A percentile compares a stretch with the other conserved stretches of the same genome.
Conservation (phyloP, 1,140 invertebrate species). For the Cydia splendana region DNA sequence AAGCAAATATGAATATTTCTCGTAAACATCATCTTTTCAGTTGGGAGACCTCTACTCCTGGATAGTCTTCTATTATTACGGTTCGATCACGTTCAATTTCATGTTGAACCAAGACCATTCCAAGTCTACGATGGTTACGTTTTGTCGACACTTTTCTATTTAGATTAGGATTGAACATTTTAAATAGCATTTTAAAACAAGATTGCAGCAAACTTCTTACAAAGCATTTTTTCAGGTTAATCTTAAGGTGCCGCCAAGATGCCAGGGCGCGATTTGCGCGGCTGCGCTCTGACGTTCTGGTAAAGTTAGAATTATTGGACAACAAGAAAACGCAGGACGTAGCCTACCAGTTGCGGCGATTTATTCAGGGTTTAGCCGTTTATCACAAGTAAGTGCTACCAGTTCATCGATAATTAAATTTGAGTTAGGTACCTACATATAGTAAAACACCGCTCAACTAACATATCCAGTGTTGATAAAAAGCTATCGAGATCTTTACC, state of each 20-base stretch:
- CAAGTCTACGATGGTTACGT: background rate
- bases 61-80: no score
- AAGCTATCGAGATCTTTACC: no score
- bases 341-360: conserved; percentile 64
- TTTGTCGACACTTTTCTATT: background rate
- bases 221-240: conserved; percentile 81
- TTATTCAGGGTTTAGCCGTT: conserved; percentile 83
- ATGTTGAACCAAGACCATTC: no score
- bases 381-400: conserved; percentile 81
- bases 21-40: no score
- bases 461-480: background rate
- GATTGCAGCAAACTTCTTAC: background rate
- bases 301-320: conserved; percentile 97
- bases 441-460: background rate
- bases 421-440: no score
- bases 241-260: conserved; percentile 96
- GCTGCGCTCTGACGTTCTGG: conserved; percentile 95
- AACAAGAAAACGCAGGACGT: conserved; percentile 94
- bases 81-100: no score
- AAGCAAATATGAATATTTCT: no score
- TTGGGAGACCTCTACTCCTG: no score
- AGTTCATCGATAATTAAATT: no score
- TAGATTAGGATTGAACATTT: background rate
- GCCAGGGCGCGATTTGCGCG: conserved; percentile 95
- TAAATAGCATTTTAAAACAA: background rate